These are phyloP conservation scores for Entomyzon cyanotis DNA, from an alignment of 2,113 vertebrate genomes.

Conservation along the genomic window DNA sequence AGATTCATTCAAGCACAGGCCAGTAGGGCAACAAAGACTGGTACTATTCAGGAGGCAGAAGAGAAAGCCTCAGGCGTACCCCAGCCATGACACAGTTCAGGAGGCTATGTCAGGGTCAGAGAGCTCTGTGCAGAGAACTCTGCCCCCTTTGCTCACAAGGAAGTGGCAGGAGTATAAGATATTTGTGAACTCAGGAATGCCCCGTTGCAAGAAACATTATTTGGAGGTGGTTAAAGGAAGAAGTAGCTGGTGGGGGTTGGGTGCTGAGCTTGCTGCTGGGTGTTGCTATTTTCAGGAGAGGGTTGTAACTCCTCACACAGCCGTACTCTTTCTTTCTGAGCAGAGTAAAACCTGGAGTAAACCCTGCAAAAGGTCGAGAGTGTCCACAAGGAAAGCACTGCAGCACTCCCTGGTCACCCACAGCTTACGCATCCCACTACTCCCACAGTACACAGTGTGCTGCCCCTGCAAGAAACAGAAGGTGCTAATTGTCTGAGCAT, in stretches of 20 bases:
- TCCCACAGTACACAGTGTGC: background rate
- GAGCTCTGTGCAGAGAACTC: background rate
- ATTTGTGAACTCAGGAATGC: background rate
- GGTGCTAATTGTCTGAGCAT: background rate
- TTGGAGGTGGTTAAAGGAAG: background rate
- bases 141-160: background rate
- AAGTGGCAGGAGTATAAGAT: background rate
- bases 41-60: constrained; percentile 36
- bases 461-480: background rate
- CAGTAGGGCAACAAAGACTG: constrained; percentile 39
- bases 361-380: background rate
- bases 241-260: background rate
- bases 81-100: background rate
- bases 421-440: background rate
- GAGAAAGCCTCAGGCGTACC: constrained; percentile 38
- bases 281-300: background rate
- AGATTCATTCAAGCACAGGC: constrained; percentile 42
- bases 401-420: background rate
- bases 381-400: background rate
- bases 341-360: background rate
- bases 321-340: background rate
- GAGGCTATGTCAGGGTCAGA: constrained; percentile 24
- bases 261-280: background rate
- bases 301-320: background rate
- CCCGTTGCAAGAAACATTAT: background rate